Evolutionary conservation across 2,888 invertebrate species (phyloP).

Genomic region (Phyllotreta cruciferae): DNA sequence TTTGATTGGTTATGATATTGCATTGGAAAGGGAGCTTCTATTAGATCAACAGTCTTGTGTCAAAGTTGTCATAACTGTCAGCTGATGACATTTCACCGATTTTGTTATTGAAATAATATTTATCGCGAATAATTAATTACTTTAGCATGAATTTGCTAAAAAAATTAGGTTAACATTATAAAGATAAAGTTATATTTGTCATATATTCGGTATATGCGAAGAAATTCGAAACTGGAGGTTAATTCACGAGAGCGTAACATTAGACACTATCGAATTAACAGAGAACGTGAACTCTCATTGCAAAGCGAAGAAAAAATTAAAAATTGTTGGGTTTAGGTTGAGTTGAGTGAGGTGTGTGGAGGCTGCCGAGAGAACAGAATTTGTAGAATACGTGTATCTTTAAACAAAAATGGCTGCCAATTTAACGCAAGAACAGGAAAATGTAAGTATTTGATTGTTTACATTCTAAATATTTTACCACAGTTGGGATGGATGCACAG

Average conservation of each 20-base stretch:
- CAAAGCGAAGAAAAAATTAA: slow-evolving; percentile 8
- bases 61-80: no score
- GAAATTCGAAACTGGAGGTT: no score
- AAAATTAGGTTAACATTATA: no score
- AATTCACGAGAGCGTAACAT: neutral
- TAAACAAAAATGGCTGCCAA: slow-evolving; percentile 69
- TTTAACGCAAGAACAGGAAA: slow-evolving; percentile 79
- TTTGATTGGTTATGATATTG: no score
- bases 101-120: no score
- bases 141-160: no score
- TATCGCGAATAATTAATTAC: no score
- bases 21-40: no score
- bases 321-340: slow-evolving; percentile 19
- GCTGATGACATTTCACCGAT: no score
- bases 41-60: no score
- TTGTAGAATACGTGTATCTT: slow-evolving; percentile 37
- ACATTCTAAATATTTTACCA: neutral
- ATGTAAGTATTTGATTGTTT: slow-evolving; percentile 65
- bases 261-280: slow-evolving; percentile 4
- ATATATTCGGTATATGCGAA: no score
- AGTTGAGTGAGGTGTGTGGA: slow-evolving; percentile 21
- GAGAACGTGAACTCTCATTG: slow-evolving; percentile 4
- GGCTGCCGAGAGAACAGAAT: slow-evolving; percentile 28
- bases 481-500: neutral
- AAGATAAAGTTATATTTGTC: no score